Base-by-base conservation (phyloP, 2,888 invertebrate species). In the Agonopterix alstromeriana region DNA sequence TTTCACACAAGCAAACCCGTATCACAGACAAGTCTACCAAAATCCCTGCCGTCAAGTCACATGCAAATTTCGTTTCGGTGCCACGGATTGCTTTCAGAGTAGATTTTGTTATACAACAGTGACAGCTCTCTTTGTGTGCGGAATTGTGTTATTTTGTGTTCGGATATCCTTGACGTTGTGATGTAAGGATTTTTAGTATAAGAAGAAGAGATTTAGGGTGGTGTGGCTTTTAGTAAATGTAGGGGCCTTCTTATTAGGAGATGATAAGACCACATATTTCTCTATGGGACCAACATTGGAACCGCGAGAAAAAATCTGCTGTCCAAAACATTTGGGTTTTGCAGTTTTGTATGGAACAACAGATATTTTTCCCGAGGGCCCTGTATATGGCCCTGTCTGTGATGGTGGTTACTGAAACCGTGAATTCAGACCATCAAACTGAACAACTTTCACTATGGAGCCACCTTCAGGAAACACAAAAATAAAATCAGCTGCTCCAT, bases 41-140 rank as follows among this genome's bases (percentile, higher is more conserved):
- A 43, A 43, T 35, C 43, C 43, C 41, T 48, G 45, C 42, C 53
- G 45, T 41, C 54, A 52, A 61, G 63, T 58, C 53, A 54, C 56
- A 61, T 61, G 61, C 54, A 61, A 61, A 61, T 27, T 61, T 47
- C 43, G 49, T 50, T 52, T 55, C 55, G 56, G 53, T 54, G 53
- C 51, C 49, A 53, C 17, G 27, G 27, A 27, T 27, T 27, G 27
- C 27, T 27, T 27, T 27, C 43, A 46, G 27, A 27, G 5, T 27
- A 27, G 27, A 27, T 27, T 27, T 27, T 27, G 27, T 27, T 53
- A 51, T 53, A 54, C 27, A 27, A 7, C 27, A 27, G 27, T 27
- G 27, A 27, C 27, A 27, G 27, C 3, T 27, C 27, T 27, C 27
- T 27, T 27, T 27, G 27, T 27, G 27, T 27, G 27, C 27, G 27